These are phyloP conservation scores for Diorhabda elongata DNA, from an alignment of 1,140 invertebrate genomes.

Conservation along the genomic window DNA sequence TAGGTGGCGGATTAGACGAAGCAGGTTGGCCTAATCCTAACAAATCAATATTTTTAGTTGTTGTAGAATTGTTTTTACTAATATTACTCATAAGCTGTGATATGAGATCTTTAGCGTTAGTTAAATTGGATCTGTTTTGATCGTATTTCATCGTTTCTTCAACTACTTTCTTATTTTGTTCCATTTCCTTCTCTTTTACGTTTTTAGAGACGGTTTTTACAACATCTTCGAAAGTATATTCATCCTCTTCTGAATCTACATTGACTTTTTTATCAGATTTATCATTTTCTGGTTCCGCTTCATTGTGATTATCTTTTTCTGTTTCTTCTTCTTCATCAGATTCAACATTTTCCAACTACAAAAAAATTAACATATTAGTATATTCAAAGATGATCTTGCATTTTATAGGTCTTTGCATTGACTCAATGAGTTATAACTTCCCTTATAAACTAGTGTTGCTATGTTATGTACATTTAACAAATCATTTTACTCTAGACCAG, in stretches of 20 bases:
- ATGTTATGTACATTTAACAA: too few relatives aligned
- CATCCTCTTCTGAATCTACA: constrained; percentile 59
- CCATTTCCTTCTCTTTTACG: constrained; percentile 52
- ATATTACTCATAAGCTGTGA: constrained; percentile 57
- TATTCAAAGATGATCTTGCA: too few relatives aligned
- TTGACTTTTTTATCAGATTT: constrained; percentile 43
- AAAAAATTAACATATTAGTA: not conserved
- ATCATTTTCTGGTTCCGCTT: constrained; percentile 32
- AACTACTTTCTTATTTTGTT: constrained; percentile 36
- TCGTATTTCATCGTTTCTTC: constrained; percentile 38
- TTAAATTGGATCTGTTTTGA: constrained; percentile 41
- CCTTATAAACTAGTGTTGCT: too few relatives aligned
- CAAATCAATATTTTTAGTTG: constrained; percentile 16
- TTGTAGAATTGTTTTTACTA: constrained; percentile 16
- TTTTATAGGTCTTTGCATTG: too few relatives aligned
- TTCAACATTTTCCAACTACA: constrained; percentile 14
- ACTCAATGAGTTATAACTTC: too few relatives aligned
- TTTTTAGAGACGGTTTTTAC: constrained; percentile 61
- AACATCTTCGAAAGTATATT: constrained; percentile 66
- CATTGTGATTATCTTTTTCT: constrained; percentile 25
- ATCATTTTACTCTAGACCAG: too few relatives aligned
- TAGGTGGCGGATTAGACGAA: not conserved
- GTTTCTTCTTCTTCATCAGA: constrained; percentile 28
- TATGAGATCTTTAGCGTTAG: constrained; percentile 57
- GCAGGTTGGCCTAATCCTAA: constrained; percentile 18